phyloP scores from a whole-genome alignment of 2,888 invertebrate genomes.

The Bellardia bayeri region DNA sequence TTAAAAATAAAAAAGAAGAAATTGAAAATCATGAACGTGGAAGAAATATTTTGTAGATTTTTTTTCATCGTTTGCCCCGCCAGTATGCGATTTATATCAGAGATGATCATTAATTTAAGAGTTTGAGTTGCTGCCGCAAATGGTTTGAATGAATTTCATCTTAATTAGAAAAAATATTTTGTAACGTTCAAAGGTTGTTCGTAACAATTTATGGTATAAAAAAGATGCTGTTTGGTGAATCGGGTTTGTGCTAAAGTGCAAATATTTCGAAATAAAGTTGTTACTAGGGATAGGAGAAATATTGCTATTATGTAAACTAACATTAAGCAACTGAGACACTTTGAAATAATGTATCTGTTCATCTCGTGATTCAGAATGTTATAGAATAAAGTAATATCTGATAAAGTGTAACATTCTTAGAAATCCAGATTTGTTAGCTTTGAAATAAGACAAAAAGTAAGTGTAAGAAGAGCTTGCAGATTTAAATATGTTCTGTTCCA shows the following conservation, averaged over 20 bases:
- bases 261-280: background rate
- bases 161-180: constrained; percentile 42
- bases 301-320: too few species aligned
- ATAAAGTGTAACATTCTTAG: too few species aligned
- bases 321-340: too few species aligned
- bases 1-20: constrained; percentile 22
- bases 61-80: background rate
- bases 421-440: too few species aligned
- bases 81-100: background rate
- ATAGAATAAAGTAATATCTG: too few species aligned
- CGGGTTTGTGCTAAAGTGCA: background rate
- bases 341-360: too few species aligned
- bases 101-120: constrained; percentile 28
- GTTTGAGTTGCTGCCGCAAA: constrained; percentile 3
- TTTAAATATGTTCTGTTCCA: too few species aligned
- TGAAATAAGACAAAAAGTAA: too few species aligned
- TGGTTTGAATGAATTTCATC: background rate
- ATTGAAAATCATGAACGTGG: constrained; percentile 26
- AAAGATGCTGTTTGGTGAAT: background rate
- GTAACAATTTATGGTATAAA: background rate
- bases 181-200: background rate
- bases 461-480: too few species aligned
- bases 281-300: background rate
- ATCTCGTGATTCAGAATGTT: too few species aligned
- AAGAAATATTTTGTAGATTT: constrained; percentile 37